Evolutionary conservation across 2,888 invertebrate genomes (phyloP).

Genomic region (Andrena fulva): DNA sequence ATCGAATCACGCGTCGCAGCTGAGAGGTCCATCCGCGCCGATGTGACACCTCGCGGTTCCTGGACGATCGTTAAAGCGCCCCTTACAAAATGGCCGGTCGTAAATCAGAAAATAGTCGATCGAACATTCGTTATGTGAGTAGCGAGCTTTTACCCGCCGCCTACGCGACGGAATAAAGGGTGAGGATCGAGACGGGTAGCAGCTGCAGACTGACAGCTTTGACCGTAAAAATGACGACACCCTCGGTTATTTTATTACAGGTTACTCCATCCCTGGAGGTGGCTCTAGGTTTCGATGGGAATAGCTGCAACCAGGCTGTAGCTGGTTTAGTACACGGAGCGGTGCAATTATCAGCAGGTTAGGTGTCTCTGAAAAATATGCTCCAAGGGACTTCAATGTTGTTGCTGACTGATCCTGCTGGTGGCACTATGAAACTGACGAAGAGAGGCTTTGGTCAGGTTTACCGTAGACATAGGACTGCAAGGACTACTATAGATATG

Average conservation of each 20-base stretch:
- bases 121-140: constrained; percentile 65
- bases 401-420: too few species aligned
- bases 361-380: too few species aligned
- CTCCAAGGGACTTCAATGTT: too few species aligned
- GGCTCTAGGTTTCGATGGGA: not conserved
- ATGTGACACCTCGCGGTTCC: constrained; percentile 62
- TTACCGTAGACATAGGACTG: too few species aligned
- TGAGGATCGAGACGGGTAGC: constrained; percentile 2
- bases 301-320: not conserved
- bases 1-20: constrained; percentile 33
- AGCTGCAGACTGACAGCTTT: constrained; percentile 15
- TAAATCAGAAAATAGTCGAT: constrained; percentile 64
- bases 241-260: constrained; percentile 17
- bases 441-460: too few species aligned
- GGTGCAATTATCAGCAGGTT: not conserved
- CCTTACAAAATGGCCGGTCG: constrained; percentile 58
- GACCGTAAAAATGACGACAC: constrained; percentile 29
- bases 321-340: not conserved
- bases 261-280: not conserved
- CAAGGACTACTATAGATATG: too few species aligned
- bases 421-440: too few species aligned
- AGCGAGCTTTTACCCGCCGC: constrained; percentile 20
- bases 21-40: constrained; percentile 39
- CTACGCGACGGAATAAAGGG: constrained; percentile 18
- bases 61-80: constrained; percentile 58